Evolutionary conservation across 2,888 invertebrate species (phyloP), one percentile per base, ranked within the genome.

Genomic region (Odontomyia ornata): DNA sequence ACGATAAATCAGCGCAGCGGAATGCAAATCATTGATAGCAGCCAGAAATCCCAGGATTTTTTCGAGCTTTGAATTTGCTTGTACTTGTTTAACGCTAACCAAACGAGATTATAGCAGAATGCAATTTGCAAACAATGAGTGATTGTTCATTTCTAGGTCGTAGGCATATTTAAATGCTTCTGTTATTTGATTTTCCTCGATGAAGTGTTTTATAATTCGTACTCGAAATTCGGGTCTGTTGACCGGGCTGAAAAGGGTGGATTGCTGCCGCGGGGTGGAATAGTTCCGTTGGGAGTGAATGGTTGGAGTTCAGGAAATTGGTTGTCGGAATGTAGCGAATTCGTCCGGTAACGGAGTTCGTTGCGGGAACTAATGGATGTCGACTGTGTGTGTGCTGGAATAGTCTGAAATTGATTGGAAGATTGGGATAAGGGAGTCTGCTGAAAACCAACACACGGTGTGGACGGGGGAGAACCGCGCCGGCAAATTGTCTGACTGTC

Each of bases 101-200:
- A 88, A 11, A 92, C 85, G 5, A 88, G 87, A 82, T 91, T 91
- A 84, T 92, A 92, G 92, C 92, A 93, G 62, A 80, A 87, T 84
- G 80, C 87, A 89, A 77, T 89, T 88, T 7, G 86, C 83, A 80
- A 90, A 90, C 76, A 88, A 88, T 80, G 91, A 90, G n/a, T 89
- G 83, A 77, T 89, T 89, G 77, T 89, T 89, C 82, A 91, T 89
- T 85, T 96, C 95, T 46, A 93, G 89, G 80, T 91, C 90, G 76
- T 90, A 89, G 4, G 92, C 92, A 85, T 95, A 93, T 76, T 91
- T 90, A 84, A 94, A 95, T 4, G 96, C 96, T 82, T 94, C 92
- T 21, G 91, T 89, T 65, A 92, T 87, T 80, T 90, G 89, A 78
- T 92, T 91, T 73, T 90, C 89, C 60, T 92, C 91, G 72, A 95